Base-by-base conservation (phyloP, 2,113 vertebrate genomes). In the Python bivittatus region DNA sequence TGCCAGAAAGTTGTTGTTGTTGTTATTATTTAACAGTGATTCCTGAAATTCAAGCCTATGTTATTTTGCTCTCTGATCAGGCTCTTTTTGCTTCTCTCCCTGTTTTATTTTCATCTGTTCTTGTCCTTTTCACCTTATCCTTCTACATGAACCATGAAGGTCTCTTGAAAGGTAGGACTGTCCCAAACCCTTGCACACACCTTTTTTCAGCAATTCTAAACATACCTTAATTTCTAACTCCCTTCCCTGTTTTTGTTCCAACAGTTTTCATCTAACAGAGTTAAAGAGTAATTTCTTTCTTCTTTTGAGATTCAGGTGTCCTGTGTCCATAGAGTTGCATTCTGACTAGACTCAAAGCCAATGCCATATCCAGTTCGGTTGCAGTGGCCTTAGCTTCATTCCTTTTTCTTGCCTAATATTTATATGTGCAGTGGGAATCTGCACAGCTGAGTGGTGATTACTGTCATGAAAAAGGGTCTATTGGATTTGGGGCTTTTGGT, bases 121-220 rank as follows among this genome's bases (percentile, higher is more conserved):
- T 95, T 94, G 95, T 96, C 95, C 97, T 95, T 97, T 97, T 96
- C 96, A 95, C 92, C 68, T 91, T 96, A 92, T 97, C 97, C 98
- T 95, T 96, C 95, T 95, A 95, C 97, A 97, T 97, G 97, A 97
- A 94, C 95, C 97, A 96, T 97, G 94, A 97, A 98, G 98, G 97
- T 98, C 97, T 97, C 98, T 98, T 95, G 98, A 98, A 98, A 98
- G 98, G 98, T 98, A 98, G 97, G 98, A 97, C 89, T 92, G 93
- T 27, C 94, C 88, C 89, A 84, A 93, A 94, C 58, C 85, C 92
- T 68, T 84, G 92, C 96, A 95, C 96, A 93, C 93, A 96, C 86
- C 94, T 93, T 90, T 86, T 93, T 92, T 54, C 38, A 93, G 93
- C 95, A 83, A 0, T 86, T 93, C 92, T 68, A 94, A 96, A 88